Base-by-base conservation (phyloP, 2,113 vertebrate genomes). In the Crotalus viridis region DNA sequence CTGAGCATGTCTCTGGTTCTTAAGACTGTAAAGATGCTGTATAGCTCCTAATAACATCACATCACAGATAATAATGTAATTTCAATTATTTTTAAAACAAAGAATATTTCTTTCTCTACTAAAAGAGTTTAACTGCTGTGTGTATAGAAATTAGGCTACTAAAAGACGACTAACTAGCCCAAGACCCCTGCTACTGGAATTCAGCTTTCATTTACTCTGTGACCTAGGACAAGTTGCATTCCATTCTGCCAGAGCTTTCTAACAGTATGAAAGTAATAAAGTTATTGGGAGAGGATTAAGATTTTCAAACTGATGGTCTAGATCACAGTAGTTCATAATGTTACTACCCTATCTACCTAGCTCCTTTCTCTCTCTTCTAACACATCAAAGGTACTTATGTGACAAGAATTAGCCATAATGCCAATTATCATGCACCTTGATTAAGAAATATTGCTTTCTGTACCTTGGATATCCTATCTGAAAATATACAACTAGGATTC, bases 401-500 rank as follows among this genome's bases (percentile, higher is more conserved):
- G 51, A 28, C 28, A n/a, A 88, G 48, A 89, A 39, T 39, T 93
- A 59, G 19, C 74, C 81, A 90, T 86, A 64, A 61, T 86, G 51
- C 22, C 61, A 85, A 26, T 3, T 90, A 39, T 86, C 28, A 8
- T 89, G 10, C 43, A 43, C 46, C 39, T 59, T 91, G 39, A 85
- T 26, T 13, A 10, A 17, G 74, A 6, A 48, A 19, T n/a, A 54
- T 56, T 87, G 24, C 69, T 19, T 24, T 89, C 21, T 0, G 0
- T 89, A 52, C 88, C 86, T 93, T 92, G 24, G 0, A 94, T 94
- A 93, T 89, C 43, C 85, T 51, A 87, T 74, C 17, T 15, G 55
- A 88, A 39, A 9, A 46, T 51, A 43, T 17, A n/a, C 39, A 89
- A 56, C 7, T n/a, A 59, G 55, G 85, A 81, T 89, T 52, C 61